Percentiles rank a stretch among this genome's conserved stretches.
Conservation (phyloP, 2,888 invertebrate genomes). For the Xestia ashworthii region DNA sequence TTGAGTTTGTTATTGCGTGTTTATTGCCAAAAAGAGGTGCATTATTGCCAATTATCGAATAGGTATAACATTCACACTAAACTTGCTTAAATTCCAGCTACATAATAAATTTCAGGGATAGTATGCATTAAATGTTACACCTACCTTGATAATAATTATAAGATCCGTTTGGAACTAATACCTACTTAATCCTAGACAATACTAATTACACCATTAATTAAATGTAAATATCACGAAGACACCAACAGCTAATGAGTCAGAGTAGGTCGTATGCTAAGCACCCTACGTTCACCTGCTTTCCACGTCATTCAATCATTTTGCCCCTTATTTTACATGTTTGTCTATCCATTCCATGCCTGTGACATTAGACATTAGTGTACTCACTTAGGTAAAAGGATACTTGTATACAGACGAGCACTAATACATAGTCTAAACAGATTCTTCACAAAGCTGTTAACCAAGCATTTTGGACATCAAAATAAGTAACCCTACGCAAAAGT, state of each 20-base stretch:
- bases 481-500: too few relatives aligned
- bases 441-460: too few relatives aligned
- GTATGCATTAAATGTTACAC: neutral
- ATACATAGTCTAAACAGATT: too few relatives aligned
- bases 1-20: neutral
- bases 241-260: slow-evolving; percentile 32
- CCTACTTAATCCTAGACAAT: neutral
- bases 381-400: too few relatives aligned
- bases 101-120: neutral
- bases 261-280: slow-evolving; percentile 58
- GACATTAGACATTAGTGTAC: neutral
- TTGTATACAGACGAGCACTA: too few relatives aligned
- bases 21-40: neutral
- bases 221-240: slow-evolving; percentile 11
- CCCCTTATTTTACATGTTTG: slow-evolving; percentile 11
- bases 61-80: neutral
- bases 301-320: slow-evolving; percentile 20
- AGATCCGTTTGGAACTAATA: neutral
- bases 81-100: neutral
- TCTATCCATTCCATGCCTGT: neutral
- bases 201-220: slow-evolving; percentile 25
- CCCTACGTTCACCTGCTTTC: slow-evolving; percentile 46
- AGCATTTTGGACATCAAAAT: too few relatives aligned
- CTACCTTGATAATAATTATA: too few relatives aligned
- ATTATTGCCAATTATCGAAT: neutral